Conservation (phyloP, 2,113 vertebrate genomes). For the Lonchura striata region DNA sequence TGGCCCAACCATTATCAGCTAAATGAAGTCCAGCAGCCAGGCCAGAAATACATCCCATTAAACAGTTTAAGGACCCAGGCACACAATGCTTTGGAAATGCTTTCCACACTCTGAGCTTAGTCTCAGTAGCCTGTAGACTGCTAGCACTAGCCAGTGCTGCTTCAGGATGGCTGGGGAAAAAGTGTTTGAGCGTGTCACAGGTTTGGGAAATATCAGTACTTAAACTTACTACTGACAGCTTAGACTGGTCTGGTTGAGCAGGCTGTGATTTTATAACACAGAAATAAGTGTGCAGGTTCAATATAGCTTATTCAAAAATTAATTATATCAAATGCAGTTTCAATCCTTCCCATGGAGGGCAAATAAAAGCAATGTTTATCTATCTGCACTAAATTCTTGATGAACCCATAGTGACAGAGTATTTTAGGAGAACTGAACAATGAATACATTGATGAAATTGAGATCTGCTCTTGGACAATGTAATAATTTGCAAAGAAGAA, state of each 20-base stretch:
- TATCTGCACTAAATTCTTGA: not conserved
- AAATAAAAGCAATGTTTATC: not conserved
- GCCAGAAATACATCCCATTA: not conserved
- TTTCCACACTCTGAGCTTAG: not conserved
- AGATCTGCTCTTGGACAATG: not conserved
- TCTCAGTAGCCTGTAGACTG: not conserved
- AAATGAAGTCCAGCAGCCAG: not conserved
- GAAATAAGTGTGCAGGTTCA: not conserved
- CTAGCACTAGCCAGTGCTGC: not conserved
- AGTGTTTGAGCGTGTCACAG: not conserved
- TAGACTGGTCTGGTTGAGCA: not conserved
- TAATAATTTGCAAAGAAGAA: not conserved
- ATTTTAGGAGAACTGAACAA: not conserved
- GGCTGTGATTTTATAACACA: not conserved
- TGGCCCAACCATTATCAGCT: not conserved
- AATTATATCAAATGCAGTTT: not conserved
- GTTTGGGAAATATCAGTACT: not conserved
- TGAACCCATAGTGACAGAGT: not conserved
- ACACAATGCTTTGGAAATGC: not conserved
- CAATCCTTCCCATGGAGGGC: not conserved
- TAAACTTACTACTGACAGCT: not conserved
- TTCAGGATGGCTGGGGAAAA: not conserved
- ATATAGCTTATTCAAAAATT: not conserved
- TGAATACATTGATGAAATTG: not conserved
- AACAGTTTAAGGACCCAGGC: not conserved